Conservation (phyloP, 2,797 vertebrate species). For the Lepus oiostolus region DNA sequence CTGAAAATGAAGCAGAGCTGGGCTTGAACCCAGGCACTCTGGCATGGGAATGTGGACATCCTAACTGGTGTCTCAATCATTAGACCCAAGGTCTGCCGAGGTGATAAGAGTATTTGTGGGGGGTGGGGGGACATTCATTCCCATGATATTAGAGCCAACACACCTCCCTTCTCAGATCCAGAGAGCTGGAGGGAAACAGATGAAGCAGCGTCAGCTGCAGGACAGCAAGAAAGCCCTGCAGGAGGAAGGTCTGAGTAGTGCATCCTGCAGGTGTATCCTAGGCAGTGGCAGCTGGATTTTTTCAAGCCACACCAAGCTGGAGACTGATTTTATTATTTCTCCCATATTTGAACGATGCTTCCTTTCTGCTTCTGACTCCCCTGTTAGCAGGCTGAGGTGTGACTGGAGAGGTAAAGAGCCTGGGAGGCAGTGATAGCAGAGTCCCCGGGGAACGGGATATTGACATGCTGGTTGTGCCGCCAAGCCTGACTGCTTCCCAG, state of each 20-base stretch:
- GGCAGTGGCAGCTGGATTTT: not conserved
- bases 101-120: too few species aligned
- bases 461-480: not conserved
- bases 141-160: rapidly evolving
- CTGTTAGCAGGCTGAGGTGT: slow-evolving; percentile 13
- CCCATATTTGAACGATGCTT: not conserved
- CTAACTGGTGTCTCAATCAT: too few species aligned
- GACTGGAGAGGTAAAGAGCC: slow-evolving; percentile 4
- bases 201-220: not conserved
- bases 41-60: too few species aligned
- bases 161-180: not conserved
- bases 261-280: not conserved
- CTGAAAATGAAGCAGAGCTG: too few species aligned
- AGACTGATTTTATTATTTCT: not conserved
- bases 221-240: too few species aligned
- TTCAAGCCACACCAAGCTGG: not conserved
- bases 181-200: not conserved
- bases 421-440: not conserved
- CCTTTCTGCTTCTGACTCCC: not conserved
- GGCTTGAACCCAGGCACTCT: too few species aligned
- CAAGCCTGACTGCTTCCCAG: not conserved
- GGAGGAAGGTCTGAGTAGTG: not conserved
- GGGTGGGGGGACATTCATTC: not conserved
- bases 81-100: too few species aligned
- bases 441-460: not conserved